phyloP scores from a whole-genome alignment of 2,113 vertebrate genomes.

The Glaucomys volans region DNA sequence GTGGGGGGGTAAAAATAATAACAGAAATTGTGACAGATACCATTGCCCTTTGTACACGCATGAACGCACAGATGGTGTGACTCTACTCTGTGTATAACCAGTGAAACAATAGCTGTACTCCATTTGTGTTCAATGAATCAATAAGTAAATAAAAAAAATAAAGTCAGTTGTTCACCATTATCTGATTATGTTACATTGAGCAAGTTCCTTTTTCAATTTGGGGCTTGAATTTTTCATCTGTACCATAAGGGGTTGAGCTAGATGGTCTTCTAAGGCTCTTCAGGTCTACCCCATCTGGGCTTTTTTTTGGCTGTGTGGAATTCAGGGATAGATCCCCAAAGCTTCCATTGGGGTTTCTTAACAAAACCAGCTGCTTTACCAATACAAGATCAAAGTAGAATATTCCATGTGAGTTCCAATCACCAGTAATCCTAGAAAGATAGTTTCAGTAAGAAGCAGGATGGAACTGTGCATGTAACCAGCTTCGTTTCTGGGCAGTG shows the following conservation, averaged over 20 bases:
- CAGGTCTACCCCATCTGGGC: not conserved
- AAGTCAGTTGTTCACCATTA: conserved; percentile 33
- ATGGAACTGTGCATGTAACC: not conserved
- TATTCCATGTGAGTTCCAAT: conserved; percentile 11
- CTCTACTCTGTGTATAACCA: no score
- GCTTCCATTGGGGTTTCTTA: conserved; percentile 44
- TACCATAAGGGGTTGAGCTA: not conserved
- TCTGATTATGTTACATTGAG: conserved; percentile 11
- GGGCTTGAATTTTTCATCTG: conserved; percentile 56
- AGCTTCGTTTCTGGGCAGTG: not conserved
- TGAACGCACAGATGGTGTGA: no score
- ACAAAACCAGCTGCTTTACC: conserved; percentile 50
- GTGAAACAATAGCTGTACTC: no score
- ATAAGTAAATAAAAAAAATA: no score
- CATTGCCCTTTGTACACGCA: no score
- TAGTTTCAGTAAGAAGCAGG: conserved; percentile 41
- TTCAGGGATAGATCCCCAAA: conserved; percentile 12
- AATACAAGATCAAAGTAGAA: conserved; percentile 47
- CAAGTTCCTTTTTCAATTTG: conserved; percentile 18
- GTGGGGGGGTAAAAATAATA: no score
- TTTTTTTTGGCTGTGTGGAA: conserved; percentile 22
- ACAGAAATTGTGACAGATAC: no score
- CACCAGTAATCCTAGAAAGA: conserved; percentile 34
- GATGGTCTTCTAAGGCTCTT: conserved; percentile 29
- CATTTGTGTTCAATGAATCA: no score